Evolutionary conservation across 2,888 invertebrate species (phyloP).

Genomic region (Drosophila paracracens): DNA sequence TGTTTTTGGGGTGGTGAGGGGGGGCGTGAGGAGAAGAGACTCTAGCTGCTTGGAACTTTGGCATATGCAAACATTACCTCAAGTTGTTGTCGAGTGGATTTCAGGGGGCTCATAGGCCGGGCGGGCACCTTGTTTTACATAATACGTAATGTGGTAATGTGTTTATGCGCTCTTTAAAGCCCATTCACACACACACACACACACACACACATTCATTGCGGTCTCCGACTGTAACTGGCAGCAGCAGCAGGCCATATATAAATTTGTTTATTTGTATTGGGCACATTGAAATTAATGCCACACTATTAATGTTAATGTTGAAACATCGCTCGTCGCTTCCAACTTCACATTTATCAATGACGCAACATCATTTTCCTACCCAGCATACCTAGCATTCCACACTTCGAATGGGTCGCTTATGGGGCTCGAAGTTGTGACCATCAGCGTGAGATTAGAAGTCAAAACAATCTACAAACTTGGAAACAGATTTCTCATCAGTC

Average conservation of each 20-base stretch:
- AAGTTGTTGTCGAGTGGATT: constrained; percentile 64
- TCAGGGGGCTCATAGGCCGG: constrained; percentile 19
- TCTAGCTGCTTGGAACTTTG: constrained; percentile 20
- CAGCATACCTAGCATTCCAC: constrained; percentile 12
- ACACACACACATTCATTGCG: constrained; percentile 43
- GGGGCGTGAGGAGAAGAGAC: background rate
- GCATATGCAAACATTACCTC: constrained; percentile 71
- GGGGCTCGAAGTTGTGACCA: background rate
- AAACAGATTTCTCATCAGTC: background rate
- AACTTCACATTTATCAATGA: constrained; percentile 63
- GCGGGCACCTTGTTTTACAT: constrained; percentile 10
- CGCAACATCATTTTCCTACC: constrained; percentile 3
- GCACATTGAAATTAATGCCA: constrained; percentile 66
- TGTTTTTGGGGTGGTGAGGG: background rate
- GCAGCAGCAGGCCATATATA: background rate
- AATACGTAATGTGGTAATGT: constrained; percentile 69
- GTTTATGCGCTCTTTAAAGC: constrained; percentile 65
- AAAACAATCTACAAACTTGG: background rate
- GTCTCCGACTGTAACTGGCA: constrained; percentile 59
- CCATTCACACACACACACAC: constrained; percentile 7
- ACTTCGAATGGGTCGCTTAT: background rate
- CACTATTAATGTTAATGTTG: constrained; percentile 73
- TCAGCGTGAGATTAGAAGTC: background rate
- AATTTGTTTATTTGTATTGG: constrained; percentile 19
- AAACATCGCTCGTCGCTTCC: constrained; percentile 28